Conservation (phyloP, 1,140 invertebrate species). For the Zaprionus vittiger region DNA sequence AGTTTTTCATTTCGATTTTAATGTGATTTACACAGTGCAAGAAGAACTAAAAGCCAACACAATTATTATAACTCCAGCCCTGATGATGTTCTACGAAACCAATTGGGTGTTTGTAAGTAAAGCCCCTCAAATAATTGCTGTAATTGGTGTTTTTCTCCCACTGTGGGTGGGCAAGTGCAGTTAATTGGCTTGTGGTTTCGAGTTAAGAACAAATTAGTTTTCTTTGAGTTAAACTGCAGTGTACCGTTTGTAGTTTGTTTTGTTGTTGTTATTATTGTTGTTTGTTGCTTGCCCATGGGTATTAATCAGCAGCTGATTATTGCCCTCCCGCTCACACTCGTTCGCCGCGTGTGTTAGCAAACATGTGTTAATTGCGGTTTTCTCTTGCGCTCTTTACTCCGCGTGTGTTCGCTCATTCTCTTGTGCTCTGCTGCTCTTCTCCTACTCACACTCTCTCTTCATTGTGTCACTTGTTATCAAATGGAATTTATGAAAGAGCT, state of each 20-base stretch:
- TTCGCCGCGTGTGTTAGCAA: conserved; percentile 10
- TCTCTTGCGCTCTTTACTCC: background rate
- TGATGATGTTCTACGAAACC: conserved; percentile 72
- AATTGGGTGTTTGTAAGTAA: conserved; percentile 83
- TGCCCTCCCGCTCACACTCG: conserved; percentile 10
- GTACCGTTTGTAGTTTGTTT: conserved; percentile 9
- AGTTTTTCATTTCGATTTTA: background rate
- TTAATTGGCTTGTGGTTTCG: conserved; percentile 27
- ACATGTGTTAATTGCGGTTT: conserved; percentile 18
- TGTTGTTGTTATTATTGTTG: conserved; percentile 6
- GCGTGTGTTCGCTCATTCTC: background rate
- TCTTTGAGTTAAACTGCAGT: conserved; percentile 12
- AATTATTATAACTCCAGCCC: conserved; percentile 14
- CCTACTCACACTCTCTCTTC: conserved; percentile 2
- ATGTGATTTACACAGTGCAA: conserved; percentile 8
- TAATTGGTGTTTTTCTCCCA: conserved; percentile 6
- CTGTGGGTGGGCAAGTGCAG: conserved; percentile 1
- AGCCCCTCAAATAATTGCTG: conserved; percentile 35
- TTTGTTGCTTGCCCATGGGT: conserved; percentile 32
- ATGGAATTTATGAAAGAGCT: background rate
- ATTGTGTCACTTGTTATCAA: conserved; percentile 2
- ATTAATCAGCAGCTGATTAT: conserved; percentile 65
- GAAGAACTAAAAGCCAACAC: background rate
- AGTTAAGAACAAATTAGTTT: conserved; percentile 14
- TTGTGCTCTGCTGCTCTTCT: background rate